These are phyloP conservation scores for Aphyosemion australe DNA, from an alignment of 2,113 vertebrate species.

Conservation along the genomic window DNA sequence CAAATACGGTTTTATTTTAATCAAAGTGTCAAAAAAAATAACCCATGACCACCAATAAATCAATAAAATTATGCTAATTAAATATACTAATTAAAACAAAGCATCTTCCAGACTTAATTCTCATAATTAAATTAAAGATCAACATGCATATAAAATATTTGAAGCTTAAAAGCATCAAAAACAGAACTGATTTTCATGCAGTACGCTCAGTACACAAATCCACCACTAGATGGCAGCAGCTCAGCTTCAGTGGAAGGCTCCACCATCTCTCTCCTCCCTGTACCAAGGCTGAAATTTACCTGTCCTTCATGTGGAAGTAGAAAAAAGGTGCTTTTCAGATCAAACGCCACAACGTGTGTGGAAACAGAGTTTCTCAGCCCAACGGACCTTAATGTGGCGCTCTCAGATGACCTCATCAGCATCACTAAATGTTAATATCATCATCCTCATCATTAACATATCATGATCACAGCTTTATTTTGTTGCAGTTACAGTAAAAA, in stretches of 20 bases:
- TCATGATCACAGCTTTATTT: not conserved
- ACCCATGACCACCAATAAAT: not conserved
- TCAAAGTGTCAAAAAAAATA: not conserved
- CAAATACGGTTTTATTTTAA: not conserved
- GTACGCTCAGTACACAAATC: not conserved
- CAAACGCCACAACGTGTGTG: not conserved
- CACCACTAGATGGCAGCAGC: constrained; percentile 87
- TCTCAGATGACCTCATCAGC: constrained; percentile 16
- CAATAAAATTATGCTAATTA: not conserved
- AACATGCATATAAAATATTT: constrained; percentile 40
- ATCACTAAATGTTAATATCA: constrained; percentile 14
- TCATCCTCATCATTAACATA: not conserved
- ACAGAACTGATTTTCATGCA: constrained; percentile 9
- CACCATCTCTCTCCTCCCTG: not conserved
- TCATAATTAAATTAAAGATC: constrained; percentile 22
- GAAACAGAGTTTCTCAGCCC: constrained; percentile 12
- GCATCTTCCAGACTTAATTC: not conserved
- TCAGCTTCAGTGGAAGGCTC: constrained; percentile 68
- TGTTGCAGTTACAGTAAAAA: too few species aligned
- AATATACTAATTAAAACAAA: not conserved
- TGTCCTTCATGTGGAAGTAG: constrained; percentile 59
- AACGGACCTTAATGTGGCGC: constrained; percentile 8
- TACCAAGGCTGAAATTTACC: constrained; percentile 57
- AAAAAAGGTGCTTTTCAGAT: constrained; percentile 31
- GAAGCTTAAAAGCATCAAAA: constrained; percentile 24